These are phyloP conservation scores for Chloroceryle aenea DNA, from an alignment of 2,113 vertebrate species.

Conservation along the genomic window DNA sequence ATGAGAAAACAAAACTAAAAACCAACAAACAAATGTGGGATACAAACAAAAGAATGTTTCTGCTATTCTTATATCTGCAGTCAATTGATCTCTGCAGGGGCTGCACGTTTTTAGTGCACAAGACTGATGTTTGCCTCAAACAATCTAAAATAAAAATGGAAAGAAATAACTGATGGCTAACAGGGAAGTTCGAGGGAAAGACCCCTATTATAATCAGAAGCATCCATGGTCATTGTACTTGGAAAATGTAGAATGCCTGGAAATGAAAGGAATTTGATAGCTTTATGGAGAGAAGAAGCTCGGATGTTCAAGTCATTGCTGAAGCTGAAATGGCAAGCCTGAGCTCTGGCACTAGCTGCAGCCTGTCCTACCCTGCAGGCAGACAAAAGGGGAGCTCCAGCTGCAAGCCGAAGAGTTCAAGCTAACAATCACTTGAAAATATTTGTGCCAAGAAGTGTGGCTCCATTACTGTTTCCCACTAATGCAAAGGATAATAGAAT, in stretches of 20 bases:
- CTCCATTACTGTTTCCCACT: conserved; percentile 41
- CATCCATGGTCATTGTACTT: neutral
- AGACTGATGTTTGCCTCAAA: neutral
- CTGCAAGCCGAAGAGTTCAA: neutral
- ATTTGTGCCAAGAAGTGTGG: conserved; percentile 11
- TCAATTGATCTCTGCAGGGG: neutral
- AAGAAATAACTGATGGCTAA: neutral
- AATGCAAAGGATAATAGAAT: conserved; percentile 50
- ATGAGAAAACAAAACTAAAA: neutral
- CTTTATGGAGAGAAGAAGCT: neutral
- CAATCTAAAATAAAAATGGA: neutral
- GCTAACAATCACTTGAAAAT: neutral
- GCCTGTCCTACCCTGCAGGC: neutral
- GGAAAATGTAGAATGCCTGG: neutral
- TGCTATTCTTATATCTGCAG: neutral
- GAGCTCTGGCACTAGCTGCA: neutral
- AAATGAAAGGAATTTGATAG: neutral
- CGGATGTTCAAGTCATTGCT: neutral
- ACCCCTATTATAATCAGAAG: neutral
- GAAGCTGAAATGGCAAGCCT: neutral
- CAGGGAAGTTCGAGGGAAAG: neutral
- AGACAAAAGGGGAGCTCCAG: neutral
- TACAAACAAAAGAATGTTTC: neutral
- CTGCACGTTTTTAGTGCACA: neutral
- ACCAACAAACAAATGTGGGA: neutral